A percentile compares a stretch with the other conserved stretches of the same genome.
phyloP scores from a whole-genome alignment of 2,888 invertebrate species.

The Cephus spinipes region DNA sequence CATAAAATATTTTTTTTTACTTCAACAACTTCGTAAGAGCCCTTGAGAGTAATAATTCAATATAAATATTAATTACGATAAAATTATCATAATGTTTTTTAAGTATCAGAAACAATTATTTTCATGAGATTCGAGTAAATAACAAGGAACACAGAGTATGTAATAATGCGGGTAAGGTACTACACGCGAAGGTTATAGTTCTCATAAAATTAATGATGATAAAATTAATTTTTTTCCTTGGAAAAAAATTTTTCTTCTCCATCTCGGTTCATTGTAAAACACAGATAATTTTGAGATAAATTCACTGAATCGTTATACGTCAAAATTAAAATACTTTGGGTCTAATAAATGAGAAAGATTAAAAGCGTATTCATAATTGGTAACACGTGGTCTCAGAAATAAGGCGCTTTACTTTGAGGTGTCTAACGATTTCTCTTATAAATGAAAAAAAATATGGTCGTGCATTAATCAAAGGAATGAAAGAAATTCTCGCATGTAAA shows the following conservation, averaged over 20 bases:
- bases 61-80: neutral
- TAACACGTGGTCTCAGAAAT: neutral
- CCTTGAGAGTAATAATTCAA: neutral
- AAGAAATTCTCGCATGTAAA: neutral
- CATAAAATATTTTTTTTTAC: neutral
- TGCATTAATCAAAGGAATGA: too few species aligned
- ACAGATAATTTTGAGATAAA: neutral
- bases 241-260: neutral
- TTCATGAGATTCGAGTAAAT: constrained; percentile 10
- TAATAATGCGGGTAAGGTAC: neutral
- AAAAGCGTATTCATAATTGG: neutral
- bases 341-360: neutral
- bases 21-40: neutral
- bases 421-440: neutral
- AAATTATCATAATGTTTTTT: neutral
- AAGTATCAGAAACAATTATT: constrained; percentile 8
- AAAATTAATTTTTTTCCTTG: neutral
- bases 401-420: neutral
- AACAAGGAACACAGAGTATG: neutral
- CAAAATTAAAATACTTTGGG: neutral
- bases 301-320: neutral
- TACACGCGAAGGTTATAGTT: neutral
- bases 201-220: neutral
- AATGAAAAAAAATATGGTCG: neutral
- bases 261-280: too few species aligned